Evolutionary conservation across 1,140 invertebrate genomes (phyloP).

Genomic region (Drosophila baimaii): DNA sequence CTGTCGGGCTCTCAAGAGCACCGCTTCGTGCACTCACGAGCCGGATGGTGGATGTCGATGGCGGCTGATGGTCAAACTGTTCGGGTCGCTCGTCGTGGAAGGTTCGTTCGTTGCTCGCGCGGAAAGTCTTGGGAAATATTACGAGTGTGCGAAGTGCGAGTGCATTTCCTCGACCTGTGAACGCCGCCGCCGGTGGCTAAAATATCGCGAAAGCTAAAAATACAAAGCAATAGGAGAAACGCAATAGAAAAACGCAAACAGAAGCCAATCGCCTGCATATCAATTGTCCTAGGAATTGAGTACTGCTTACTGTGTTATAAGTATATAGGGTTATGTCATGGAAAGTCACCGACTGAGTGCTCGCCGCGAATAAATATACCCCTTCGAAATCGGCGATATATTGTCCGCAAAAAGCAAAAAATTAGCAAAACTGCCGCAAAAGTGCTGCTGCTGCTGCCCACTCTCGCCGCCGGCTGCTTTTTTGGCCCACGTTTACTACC

Average conservation of each 20-base stretch:
- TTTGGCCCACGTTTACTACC: conserved; percentile 27
- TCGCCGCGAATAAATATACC: conserved; percentile 9
- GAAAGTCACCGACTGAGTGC: conserved; percentile 34
- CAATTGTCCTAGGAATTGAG: conserved; percentile 48
- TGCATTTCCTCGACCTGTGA: conserved; percentile 35
- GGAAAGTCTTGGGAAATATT: conserved; percentile 29
- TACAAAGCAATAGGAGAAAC: conserved; percentile 14
- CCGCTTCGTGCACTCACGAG: conserved; percentile 20
- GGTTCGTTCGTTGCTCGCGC: conserved; percentile 48
- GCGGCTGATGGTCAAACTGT: conserved; percentile 12
- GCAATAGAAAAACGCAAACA: conserved; percentile 26
- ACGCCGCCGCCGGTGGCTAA: conserved; percentile 28
- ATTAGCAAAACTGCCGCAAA: conserved; percentile 26
- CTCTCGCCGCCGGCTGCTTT: conserved; percentile 12
- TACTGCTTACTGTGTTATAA: conserved; percentile 28
- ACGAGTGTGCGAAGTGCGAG: conserved; percentile 50
- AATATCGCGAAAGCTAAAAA: conserved; percentile 27
- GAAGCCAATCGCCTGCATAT: conserved; percentile 37
- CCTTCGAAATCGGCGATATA: conserved; percentile 19
- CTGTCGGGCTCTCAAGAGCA: conserved; percentile 14
- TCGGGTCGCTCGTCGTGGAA: conserved; percentile 35
- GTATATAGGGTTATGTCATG: conserved; percentile 69
- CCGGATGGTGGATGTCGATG: conserved; percentile 29
- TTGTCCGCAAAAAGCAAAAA: conserved; percentile 39
- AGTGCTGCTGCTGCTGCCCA: conserved; percentile 25